phyloP scores from a whole-genome alignment of 2,888 invertebrate species.

The Dorcus parallelipipedus region DNA sequence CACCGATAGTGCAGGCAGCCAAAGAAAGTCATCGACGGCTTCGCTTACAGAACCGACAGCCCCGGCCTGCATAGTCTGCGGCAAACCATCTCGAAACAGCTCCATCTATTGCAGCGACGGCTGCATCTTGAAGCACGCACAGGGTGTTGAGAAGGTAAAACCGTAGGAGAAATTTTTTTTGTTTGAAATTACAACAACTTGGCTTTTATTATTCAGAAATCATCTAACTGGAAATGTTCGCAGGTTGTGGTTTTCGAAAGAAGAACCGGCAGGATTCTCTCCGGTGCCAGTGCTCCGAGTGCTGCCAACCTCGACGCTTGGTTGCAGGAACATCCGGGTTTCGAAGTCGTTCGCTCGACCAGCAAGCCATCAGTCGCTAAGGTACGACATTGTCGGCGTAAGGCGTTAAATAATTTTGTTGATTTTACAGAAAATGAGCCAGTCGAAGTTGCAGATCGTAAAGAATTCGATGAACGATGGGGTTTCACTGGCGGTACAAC shows the following conservation, averaged over 20 bases:
- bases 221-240: slow-evolving; percentile 9
- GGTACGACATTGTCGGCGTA: slow-evolving; percentile 4
- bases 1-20: slow-evolving; percentile 38
- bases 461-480: slow-evolving; percentile 42
- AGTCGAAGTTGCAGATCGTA: slow-evolving; percentile 43
- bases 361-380: slow-evolving; percentile 37
- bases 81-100: slow-evolving; percentile 68
- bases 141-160: slow-evolving; percentile 57
- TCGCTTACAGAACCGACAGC: slow-evolving; percentile 12
- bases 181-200: no score
- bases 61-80: slow-evolving; percentile 70
- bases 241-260: slow-evolving; percentile 78
- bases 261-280: slow-evolving; percentile 68
- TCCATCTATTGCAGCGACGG: slow-evolving; percentile 87
- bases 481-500: slow-evolving; percentile 42
- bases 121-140: slow-evolving; percentile 82
- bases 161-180: background rate
- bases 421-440: slow-evolving; percentile 31
- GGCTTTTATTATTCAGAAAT: background rate
- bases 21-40: slow-evolving; percentile 11
- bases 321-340: slow-evolving; percentile 84
- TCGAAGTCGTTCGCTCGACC: slow-evolving; percentile 72
- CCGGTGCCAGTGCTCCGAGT: slow-evolving; percentile 80
- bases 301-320: slow-evolving; percentile 75
- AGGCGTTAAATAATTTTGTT: background rate